phyloP scores from a whole-genome alignment of 2,113 vertebrate species.

The Lasiurus borealis region DNA sequence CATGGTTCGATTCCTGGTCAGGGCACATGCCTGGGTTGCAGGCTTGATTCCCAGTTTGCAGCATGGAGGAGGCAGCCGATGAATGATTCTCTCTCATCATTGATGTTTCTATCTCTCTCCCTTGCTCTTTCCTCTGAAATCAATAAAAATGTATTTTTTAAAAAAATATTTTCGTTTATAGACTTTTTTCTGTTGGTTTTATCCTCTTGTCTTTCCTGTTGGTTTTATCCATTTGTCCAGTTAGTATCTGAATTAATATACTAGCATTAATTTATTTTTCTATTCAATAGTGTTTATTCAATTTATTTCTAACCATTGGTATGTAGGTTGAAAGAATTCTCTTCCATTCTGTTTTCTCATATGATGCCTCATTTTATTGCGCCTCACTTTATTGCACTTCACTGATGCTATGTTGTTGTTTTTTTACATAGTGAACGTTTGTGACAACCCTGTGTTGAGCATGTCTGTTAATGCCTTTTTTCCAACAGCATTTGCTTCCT shows the following conservation, averaged over 20 bases:
- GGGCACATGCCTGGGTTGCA: no score
- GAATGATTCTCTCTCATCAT: no score
- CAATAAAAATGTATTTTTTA: no score
- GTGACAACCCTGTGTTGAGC: not conserved
- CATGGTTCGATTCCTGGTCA: no score
- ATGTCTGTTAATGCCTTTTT: not conserved
- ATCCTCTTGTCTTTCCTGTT: not conserved
- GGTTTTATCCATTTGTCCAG: not conserved
- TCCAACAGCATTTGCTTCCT: not conserved
- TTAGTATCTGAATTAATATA: constrained; percentile 25
- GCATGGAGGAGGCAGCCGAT: no score
- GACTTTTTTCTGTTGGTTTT: not conserved
- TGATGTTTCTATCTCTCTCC: no score
- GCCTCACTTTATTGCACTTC: not conserved
- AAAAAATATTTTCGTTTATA: not conserved
- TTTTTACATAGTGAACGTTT: not conserved
- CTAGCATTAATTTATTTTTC: constrained; percentile 5
- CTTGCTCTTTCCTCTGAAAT: no score
- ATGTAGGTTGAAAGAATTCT: not conserved
- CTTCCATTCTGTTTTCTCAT: not conserved
- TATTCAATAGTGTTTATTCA: not conserved
- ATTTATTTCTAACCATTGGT: not conserved
- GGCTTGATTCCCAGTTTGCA: no score
- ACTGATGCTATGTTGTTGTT: not conserved
- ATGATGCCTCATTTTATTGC: not conserved